These are phyloP conservation scores for Gila robusta DNA, from an alignment of 2,797 vertebrate genomes.

Conservation along the genomic window DNA sequence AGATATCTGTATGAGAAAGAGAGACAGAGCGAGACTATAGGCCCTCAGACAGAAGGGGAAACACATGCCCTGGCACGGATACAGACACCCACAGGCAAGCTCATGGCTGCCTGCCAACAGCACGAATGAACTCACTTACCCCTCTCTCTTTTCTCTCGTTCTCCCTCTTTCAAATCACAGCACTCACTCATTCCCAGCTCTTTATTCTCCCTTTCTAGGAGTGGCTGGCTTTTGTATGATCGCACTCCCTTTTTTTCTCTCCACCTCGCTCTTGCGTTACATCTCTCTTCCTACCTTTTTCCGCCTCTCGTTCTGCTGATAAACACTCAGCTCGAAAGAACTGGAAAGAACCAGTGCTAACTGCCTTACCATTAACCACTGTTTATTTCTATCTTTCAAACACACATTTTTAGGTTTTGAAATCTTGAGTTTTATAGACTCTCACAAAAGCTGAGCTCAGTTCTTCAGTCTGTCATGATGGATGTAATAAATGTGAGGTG, in stretches of 20 bases:
- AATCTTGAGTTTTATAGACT: neutral
- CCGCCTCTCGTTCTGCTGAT: slow-evolving; percentile 68
- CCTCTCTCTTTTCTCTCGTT: slow-evolving; percentile 30
- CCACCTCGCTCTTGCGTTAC: slow-evolving; percentile 4
- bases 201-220: slow-evolving; percentile 45
- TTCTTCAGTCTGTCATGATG: slow-evolving; percentile 15
- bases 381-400: neutral
- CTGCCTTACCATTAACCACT: slow-evolving; percentile 18
- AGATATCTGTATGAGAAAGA: slow-evolving; percentile 63
- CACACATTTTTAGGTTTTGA: slow-evolving; percentile 7
- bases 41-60: slow-evolving; percentile 81
- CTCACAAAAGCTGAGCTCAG: slow-evolving; percentile 10
- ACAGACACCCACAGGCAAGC: slow-evolving; percentile 78
- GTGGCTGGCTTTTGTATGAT: slow-evolving; percentile 54
- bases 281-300: slow-evolving; percentile 50
- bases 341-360: slow-evolving; percentile 27
- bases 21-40: slow-evolving; percentile 74
- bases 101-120: slow-evolving; percentile 76
- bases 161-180: slow-evolving; percentile 55
- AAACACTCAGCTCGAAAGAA: slow-evolving; percentile 61
- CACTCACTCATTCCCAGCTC: slow-evolving; percentile 28
- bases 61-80: slow-evolving; percentile 81
- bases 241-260: slow-evolving; percentile 20
- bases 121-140: slow-evolving; percentile 81
- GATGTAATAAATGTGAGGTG: slow-evolving; percentile 16